Evolutionary conservation across 2,797 vertebrate species (phyloP).

Genomic region (Mustela erminea): DNA sequence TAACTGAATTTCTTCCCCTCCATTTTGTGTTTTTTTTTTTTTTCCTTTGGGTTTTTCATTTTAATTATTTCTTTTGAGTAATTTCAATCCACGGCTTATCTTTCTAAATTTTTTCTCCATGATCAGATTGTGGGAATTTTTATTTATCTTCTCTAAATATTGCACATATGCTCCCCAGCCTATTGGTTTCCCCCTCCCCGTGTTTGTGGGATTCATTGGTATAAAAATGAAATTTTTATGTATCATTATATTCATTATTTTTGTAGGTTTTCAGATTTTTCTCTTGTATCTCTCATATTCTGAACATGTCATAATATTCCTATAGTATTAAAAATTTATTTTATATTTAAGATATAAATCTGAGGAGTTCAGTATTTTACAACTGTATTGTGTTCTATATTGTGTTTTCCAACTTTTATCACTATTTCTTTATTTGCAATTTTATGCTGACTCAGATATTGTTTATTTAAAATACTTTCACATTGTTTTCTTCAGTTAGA

Average conservation of each 20-base stretch:
- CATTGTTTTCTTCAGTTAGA: not conserved
- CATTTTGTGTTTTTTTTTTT: not conserved
- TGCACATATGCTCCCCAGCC: not conserved
- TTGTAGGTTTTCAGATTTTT: not conserved
- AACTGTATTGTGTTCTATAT: not conserved
- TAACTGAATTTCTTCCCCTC: not conserved
- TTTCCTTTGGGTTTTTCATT: not conserved
- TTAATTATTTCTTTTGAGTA: not conserved
- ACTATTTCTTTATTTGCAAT: not conserved
- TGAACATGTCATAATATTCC: not conserved
- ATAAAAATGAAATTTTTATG: not conserved
- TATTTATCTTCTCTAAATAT: not conserved
- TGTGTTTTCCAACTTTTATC: not conserved
- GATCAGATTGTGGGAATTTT: not conserved
- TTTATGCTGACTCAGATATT: not conserved
- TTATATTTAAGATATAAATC: not conserved
- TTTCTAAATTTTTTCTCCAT: not conserved
- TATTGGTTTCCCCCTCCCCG: not conserved
- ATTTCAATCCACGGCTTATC: not conserved
- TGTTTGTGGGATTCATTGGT: not conserved
- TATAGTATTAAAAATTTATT: not conserved
- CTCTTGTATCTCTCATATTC: not conserved
- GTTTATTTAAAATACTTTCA: not conserved
- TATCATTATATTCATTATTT: not conserved
- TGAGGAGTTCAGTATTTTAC: not conserved